A percentile compares a stretch with the other conserved stretches of the same genome.
Conservation (phyloP, 2,113 vertebrate genomes). For the Archilochus colubris region DNA sequence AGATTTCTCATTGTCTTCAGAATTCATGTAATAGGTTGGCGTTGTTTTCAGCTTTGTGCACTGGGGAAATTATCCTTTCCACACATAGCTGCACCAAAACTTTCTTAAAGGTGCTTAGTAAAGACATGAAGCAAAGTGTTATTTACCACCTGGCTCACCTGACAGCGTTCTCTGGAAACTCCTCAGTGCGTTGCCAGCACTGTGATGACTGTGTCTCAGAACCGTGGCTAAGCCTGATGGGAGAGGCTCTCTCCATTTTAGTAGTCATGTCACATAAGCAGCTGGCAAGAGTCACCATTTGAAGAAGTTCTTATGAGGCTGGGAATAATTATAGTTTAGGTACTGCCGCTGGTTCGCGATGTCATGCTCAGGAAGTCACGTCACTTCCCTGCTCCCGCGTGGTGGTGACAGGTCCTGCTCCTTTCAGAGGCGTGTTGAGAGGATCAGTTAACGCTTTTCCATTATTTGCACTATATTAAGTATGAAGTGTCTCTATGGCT, state of each 20-base stretch:
- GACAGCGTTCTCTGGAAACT: neutral
- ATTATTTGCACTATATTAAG: neutral
- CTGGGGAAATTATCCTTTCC: neutral
- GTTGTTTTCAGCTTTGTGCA: neutral
- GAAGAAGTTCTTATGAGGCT: neutral
- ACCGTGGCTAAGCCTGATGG: neutral
- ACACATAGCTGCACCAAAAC: neutral
- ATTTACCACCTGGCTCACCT: neutral
- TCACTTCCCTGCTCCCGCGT: neutral
- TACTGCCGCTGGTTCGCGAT: neutral
- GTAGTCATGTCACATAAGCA: neutral
- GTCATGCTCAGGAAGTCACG: neutral
- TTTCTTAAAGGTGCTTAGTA: neutral
- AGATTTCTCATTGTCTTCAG: slow-evolving; percentile 42
- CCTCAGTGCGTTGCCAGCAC: neutral
- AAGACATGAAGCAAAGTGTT: neutral
- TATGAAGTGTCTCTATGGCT: neutral
- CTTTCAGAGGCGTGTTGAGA: neutral
- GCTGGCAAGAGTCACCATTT: neutral
- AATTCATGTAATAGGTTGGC: neutral
- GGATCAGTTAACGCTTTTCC: neutral
- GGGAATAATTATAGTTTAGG: neutral
- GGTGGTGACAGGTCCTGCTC: neutral
- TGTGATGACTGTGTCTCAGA: neutral
- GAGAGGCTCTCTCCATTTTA: neutral